A percentile compares a stretch with the other conserved stretches of the same genome.
These are phyloP conservation scores for Geodia barretti DNA, from an alignment of 37 sponge, comb jelly and placozoan species.

Conservation along the genomic window DNA sequence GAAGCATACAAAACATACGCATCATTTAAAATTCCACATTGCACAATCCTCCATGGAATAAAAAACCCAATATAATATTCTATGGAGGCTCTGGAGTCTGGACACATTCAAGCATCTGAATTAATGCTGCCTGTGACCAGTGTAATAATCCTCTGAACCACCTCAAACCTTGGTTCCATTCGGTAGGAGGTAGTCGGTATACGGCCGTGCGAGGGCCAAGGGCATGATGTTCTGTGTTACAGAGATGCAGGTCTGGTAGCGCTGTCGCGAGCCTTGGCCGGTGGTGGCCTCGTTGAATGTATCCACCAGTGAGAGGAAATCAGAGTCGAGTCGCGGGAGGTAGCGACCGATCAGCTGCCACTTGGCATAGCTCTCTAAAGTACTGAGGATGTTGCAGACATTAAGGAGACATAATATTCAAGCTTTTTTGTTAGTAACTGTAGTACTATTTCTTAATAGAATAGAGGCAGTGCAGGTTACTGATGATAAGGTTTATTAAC, in stretches of 20 bases:
- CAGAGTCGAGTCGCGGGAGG: slow-evolving; percentile 22
- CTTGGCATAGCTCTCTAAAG: slow-evolving; percentile 59
- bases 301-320: slow-evolving; percentile 30
- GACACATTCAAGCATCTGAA: background rate
- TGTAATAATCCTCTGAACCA: background rate
- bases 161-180: slow-evolving; percentile 13
- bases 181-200: slow-evolving; percentile 25
- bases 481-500: too few relatives aligned
- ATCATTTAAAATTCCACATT: too few relatives aligned
- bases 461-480: too few relatives aligned
- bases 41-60: too few relatives aligned
- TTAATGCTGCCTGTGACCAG: background rate
- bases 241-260: slow-evolving; percentile 41
- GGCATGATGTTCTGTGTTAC: slow-evolving; percentile 42
- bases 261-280: slow-evolving; percentile 12
- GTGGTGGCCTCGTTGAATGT: slow-evolving; percentile 9
- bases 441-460: background rate
- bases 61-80: too few relatives aligned
- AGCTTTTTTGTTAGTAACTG: background rate
- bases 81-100: too few relatives aligned
- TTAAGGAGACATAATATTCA: background rate
- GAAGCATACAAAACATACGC: too few relatives aligned
- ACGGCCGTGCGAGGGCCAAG: slow-evolving; percentile 47
- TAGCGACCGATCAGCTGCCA: slow-evolving; percentile 46
- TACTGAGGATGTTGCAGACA: slow-evolving; percentile 15